Conservation (phyloP, 2,797 vertebrate genomes). For the Acropternis orthonyx region DNA sequence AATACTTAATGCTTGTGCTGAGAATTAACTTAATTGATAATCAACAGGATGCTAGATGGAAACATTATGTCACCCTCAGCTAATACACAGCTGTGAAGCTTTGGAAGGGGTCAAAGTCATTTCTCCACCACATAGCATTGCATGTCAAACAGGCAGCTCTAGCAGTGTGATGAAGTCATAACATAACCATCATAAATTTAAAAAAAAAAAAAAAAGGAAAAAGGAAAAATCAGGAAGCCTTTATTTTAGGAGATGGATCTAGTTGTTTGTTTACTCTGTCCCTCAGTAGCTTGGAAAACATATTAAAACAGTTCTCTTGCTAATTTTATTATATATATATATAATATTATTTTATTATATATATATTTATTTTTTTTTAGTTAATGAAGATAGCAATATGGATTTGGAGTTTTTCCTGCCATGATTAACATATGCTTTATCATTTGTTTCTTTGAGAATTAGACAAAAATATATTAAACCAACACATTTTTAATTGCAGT, state of each 20-base stretch:
- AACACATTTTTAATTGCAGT: background rate
- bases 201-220: background rate
- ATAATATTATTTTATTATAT: too few species aligned
- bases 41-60: background rate
- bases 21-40: background rate
- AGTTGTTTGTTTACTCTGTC: background rate
- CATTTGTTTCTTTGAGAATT: background rate
- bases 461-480: background rate
- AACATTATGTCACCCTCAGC: background rate
- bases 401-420: background rate
- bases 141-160: background rate
- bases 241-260: background rate
- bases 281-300: background rate
- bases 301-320: background rate
- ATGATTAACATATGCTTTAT: background rate
- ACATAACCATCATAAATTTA: background rate
- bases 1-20: background rate
- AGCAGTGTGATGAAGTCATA: background rate
- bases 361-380: too few species aligned
- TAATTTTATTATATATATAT: background rate
- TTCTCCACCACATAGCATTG: background rate
- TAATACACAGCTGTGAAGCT: background rate
- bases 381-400: background rate
- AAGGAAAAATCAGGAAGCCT: background rate
- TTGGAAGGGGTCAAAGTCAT: background rate